Conservation (phyloP, 2,888 invertebrate genomes). For the Protonemura montana region DNA sequence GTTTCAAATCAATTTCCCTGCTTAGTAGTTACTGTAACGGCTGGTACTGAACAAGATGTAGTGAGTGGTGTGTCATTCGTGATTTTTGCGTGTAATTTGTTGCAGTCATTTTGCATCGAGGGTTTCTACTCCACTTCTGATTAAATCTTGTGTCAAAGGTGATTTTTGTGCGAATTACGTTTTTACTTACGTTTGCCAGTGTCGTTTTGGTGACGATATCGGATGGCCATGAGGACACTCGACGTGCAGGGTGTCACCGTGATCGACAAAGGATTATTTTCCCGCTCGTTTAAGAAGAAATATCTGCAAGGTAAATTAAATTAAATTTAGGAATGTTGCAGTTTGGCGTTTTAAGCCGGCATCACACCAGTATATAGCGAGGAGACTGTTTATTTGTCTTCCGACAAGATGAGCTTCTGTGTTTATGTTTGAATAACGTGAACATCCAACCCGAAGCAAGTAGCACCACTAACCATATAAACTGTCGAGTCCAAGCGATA, state of each 20-base stretch:
- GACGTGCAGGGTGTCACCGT: constrained; percentile 60
- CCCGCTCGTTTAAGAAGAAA: constrained; percentile 56
- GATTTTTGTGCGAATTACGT: too few relatives aligned
- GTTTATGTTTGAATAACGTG: not conserved
- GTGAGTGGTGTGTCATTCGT: too few relatives aligned
- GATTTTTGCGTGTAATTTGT: too few relatives aligned
- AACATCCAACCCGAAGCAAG: not conserved
- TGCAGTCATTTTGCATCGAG: too few relatives aligned
- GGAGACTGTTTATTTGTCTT: not conserved
- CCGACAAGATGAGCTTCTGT: not conserved
- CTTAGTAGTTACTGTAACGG: too few relatives aligned
- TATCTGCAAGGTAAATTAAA: constrained; percentile 54
- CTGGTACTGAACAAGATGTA: too few relatives aligned
- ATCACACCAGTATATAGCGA: not conserved
- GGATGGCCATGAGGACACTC: constrained; percentile 53
- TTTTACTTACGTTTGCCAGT: constrained; percentile 44
- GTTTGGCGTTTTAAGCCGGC: not conserved
- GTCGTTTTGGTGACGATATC: constrained; percentile 53
- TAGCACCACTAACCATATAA: not conserved
- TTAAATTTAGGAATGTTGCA: not conserved
- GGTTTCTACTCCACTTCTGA: too few relatives aligned
- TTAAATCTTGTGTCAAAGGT: too few relatives aligned
- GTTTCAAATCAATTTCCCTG: too few relatives aligned
- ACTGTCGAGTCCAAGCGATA: not conserved
- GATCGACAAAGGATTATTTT: constrained; percentile 55